Conservation (phyloP, 2,888 invertebrate species). For the Trilocha varians region DNA sequence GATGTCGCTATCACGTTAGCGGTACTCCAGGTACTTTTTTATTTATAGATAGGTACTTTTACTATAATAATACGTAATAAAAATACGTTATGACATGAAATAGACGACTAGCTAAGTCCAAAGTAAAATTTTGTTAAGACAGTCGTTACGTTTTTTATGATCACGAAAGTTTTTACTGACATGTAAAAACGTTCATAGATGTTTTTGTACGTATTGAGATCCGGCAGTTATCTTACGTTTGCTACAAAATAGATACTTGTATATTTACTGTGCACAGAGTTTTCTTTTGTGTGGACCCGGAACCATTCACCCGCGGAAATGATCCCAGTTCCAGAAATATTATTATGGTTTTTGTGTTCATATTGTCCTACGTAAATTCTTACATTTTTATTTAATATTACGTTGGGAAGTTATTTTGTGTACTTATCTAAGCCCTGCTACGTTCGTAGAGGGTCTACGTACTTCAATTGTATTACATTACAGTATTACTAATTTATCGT, state of each 20-base stretch:
- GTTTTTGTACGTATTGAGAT: too few relatives aligned
- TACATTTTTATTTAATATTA: not conserved
- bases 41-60: constrained; percentile 18
- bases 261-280: too few relatives aligned
- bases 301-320: too few relatives aligned
- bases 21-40: constrained; percentile 14
- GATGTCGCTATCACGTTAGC: constrained; percentile 14
- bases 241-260: too few relatives aligned
- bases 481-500: not conserved
- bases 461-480: not conserved
- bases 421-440: not conserved
- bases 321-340: not conserved
- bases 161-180: not conserved
- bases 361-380: not conserved
- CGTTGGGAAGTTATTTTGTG: not conserved
- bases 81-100: not conserved
- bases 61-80: too few relatives aligned
- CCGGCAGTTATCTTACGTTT: too few relatives aligned
- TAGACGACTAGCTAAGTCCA: too few relatives aligned
- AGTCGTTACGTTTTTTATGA: not conserved
- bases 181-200: not conserved
- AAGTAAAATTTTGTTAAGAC: not conserved
- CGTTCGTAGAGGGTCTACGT: not conserved
- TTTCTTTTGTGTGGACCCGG: too few relatives aligned
- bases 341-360: not conserved